Base-by-base conservation (phyloP, 30 jellyfish, hydroid and myxozoan species). In the Hydra vulgaris region DNA sequence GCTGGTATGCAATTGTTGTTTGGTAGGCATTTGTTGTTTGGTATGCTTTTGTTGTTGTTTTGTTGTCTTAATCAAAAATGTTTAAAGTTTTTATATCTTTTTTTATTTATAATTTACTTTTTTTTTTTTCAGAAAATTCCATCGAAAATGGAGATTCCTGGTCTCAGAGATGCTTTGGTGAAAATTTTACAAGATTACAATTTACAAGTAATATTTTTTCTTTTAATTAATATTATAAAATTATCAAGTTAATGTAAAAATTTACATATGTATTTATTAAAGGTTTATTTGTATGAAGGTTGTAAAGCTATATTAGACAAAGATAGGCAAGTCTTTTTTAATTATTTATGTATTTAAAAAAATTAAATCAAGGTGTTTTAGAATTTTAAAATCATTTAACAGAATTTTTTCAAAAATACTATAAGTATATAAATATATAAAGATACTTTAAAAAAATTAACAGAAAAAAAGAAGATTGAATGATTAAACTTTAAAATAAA, bases 121-220 rank as follows among this genome's bases (percentile, higher is more conserved):
- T 40, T 40, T 40, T 40, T 3, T 40, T 40, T 12, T 40, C 78
- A 81, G 81, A 52, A 88, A 1, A 92, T 92, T 17, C 87, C 74
- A 25, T 94, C 98, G 0, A 94, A 88, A n/a, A 74, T 92, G 94
- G 81, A 84, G 73, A 87, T 92, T 8, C 96, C 96, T 19, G 89
- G 93, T 0, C 61, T 92, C 71, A 61, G 98, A 81, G 98, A 87
- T 76, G 89, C 98, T 0, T 94, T 92, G 72, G 98, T 92, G 22
- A 92, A 92, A 71, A 92, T 92, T 55, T 76, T 92, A 70, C 98
- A 92, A 70, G 98, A 92, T 74, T 92, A 91, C 81, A 92, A 92
- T 83, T 70, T 92, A 78, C 98, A 92, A 70, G 98, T 92, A 24
- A 61, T 18, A 54, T 1, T 79, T 3, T 24, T 16, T 16, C 22